Evolutionary conservation across 2,797 vertebrate species (phyloP).

Genomic region (Sternarchorhynchus goeldii): DNA sequence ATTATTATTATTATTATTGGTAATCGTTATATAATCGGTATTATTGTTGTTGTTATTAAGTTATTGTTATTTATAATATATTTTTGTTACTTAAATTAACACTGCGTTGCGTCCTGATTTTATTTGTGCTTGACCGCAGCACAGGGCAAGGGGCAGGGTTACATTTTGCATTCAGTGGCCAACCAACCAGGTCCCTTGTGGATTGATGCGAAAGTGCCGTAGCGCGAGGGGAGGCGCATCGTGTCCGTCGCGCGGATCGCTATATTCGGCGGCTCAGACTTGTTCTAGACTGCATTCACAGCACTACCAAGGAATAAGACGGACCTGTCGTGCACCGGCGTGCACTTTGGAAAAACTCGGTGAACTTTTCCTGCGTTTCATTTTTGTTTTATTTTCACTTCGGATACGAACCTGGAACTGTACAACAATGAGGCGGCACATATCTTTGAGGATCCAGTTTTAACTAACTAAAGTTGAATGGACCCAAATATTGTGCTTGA

Average conservation of each 20-base stretch:
- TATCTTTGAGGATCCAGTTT: background rate
- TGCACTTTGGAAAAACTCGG: background rate
- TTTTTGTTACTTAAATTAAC: no score
- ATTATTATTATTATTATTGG: no score
- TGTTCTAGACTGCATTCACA: constrained; percentile 70
- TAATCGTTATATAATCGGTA: no score
- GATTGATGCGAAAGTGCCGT: constrained; percentile 68
- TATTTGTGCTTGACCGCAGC: background rate
- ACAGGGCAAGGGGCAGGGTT: constrained; percentile 33
- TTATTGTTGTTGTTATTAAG: no score
- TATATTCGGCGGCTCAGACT: constrained; percentile 71
- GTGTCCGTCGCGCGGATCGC: constrained; percentile 61
- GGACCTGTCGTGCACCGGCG: constrained; percentile 54
- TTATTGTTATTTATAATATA: background rate
- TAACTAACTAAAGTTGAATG: constrained; percentile 3
- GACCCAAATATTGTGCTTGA: constrained; percentile 4
- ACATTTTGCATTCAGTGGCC: constrained; percentile 63
- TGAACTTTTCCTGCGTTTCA: constrained; percentile 9
- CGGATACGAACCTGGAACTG: constrained; percentile 31
- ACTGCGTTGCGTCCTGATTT: background rate
- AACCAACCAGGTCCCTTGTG: constrained; percentile 73
- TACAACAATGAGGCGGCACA: constrained; percentile 53
- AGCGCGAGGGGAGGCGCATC: constrained; percentile 74
- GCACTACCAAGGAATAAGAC: constrained; percentile 57
- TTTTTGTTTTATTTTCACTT: constrained; percentile 18